Base-by-base conservation (phyloP, 2,888 invertebrate species). In the Nephrotoma flavescens region DNA sequence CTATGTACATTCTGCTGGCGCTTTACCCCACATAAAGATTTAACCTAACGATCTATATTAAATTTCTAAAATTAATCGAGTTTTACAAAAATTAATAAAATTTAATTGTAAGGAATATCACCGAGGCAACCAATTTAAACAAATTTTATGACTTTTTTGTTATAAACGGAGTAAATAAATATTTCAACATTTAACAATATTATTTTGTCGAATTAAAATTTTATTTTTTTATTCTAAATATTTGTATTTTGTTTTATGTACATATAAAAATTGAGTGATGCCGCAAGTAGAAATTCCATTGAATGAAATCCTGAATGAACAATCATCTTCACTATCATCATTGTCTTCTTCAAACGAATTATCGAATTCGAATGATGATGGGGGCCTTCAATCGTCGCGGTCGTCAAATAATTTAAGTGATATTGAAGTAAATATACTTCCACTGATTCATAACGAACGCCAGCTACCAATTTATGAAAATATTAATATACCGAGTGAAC, bases 401-500 rank as follows among this genome's bases (percentile, higher is more conserved):
- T 86, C 47, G 4, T 87, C 42, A 15, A 84, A 41, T 47, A 86
- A 41, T 15, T 57, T 52, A 44, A 86, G 86, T 52, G 86, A 86
- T n/a, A 15, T 86, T 19, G 45, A 45, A 31, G 47, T 47, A 9
- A 71, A 71, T 71, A 9, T 71, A 83, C 42, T 84, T 2, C 84
- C 12, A 9, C 42, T 47, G 86, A 87, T 86, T 71, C 86, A 41
- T 85, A 9, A 91, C 91, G 88, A 91, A 91, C 12, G 41, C 2
- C 41, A 52, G n/a, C 12, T 41, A 19, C 93, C 93, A 0, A 93
- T 93, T 44, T 92, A 94, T 88, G 90, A 93, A 87, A 93, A 94
- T 1, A 93, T 94, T 86, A 92, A 93, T 6, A 92, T 93, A 88
- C 93, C 94, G 0, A 90, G 92, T 42, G 94, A 94, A 88, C 91